phyloP scores from a whole-genome alignment of 2,888 invertebrate genomes.

The Willowsia nigromaculata region DNA sequence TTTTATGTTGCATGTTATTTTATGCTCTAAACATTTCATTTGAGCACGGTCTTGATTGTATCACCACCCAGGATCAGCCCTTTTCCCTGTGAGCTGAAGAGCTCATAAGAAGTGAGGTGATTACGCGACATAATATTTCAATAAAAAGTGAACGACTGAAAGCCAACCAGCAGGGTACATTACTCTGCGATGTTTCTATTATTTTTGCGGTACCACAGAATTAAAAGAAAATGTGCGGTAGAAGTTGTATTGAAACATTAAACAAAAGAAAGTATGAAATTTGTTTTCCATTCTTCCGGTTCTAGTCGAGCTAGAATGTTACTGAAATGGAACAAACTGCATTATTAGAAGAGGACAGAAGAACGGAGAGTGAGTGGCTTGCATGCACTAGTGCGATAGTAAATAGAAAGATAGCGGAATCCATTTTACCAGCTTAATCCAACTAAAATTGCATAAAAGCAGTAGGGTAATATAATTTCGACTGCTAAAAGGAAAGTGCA shows the following conservation, averaged over 20 bases:
- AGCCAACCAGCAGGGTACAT: not conserved
- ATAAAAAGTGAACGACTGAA: slow-evolving; percentile 23
- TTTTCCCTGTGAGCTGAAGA: not conserved
- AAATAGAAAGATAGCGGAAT: not conserved
- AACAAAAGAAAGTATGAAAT: not conserved
- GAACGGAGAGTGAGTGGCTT: not conserved
- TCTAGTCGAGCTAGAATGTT: not conserved
- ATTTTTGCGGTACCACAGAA: not conserved
- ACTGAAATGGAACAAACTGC: slow-evolving; percentile 7
- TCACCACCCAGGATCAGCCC: not conserved
- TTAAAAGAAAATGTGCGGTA: not conserved
- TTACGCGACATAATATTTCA: slow-evolving; percentile 37
- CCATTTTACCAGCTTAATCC: slow-evolving; percentile 15
- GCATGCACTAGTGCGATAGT: not conserved
- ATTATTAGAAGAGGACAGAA: not conserved
- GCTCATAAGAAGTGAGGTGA: not conserved
- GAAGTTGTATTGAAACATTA: not conserved
- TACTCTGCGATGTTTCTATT: slow-evolving; percentile 12
- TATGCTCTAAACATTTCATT: slow-evolving; percentile 10
- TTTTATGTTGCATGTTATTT: slow-evolving; percentile 29
- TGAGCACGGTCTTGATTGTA: not conserved
- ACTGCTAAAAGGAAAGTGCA: not conserved
- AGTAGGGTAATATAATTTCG: not conserved
- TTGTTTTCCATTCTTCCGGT: not conserved
- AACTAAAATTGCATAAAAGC: not conserved